Percentiles rank a stretch among this genome's conserved stretches.
These are phyloP conservation scores for Tachysurus vachellii DNA, from an alignment of 2,113 vertebrate species.

Conservation along the genomic window DNA sequence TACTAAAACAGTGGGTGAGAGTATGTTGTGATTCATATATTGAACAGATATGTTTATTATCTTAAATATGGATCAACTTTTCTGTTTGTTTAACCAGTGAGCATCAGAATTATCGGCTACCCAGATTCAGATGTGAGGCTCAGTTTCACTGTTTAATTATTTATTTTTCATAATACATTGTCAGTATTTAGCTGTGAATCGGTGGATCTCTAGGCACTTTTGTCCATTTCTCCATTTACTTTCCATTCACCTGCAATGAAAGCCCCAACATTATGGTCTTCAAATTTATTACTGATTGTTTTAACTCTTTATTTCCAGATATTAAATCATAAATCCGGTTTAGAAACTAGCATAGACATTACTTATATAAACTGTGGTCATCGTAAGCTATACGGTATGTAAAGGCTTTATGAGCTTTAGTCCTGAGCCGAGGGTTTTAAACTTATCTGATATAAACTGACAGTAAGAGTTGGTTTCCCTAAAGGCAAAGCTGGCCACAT, in stretches of 20 bases:
- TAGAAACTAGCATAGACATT: not conserved
- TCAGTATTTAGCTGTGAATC: not conserved
- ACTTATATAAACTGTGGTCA: not conserved
- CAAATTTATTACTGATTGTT: not conserved
- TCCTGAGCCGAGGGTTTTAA: constrained; percentile 5
- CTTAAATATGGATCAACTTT: not conserved
- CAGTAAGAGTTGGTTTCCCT: constrained; percentile 64
- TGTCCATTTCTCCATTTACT: not conserved
- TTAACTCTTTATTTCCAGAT: not conserved
- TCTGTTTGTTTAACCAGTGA: not conserved
- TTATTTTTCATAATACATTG: not conserved
- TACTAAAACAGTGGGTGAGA: not conserved
- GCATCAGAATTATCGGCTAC: not conserved
- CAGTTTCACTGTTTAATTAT: not conserved
- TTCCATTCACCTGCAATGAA: not conserved
- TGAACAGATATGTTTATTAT: not conserved
- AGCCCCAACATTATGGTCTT: not conserved
- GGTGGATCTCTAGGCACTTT: not conserved
- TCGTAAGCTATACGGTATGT: not conserved
- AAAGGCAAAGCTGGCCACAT: constrained; percentile 55
- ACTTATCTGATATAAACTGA: constrained; percentile 44
- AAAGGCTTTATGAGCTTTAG: not conserved
- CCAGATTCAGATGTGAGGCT: not conserved
- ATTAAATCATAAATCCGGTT: not conserved
- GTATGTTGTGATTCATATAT: not conserved